Base-by-base conservation (phyloP, 2,888 invertebrate species). In the Trachelus tabidus region DNA sequence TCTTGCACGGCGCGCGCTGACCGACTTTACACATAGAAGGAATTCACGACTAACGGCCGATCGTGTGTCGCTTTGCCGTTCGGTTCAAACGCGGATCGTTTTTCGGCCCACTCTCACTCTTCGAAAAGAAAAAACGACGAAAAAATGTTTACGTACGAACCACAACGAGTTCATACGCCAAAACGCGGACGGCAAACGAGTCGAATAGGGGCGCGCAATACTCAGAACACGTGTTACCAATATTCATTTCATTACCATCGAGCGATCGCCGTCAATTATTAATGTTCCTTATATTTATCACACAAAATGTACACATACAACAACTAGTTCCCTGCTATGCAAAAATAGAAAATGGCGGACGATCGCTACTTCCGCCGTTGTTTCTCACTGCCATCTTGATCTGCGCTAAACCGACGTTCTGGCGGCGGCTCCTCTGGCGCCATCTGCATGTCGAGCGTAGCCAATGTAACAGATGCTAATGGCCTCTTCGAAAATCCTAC, bases 301-400 rank as follows among this genome's bases (percentile, higher is more conserved):
- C 87, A 87, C 87, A 87, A 88, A 84, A 83, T 87, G 87, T 87
- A 90, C 86, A 88, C 88, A 89, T 88, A 88, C 87, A 89, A 89
- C 87, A 88, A 88, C 89, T 87, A 83, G 88, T 73, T 87, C 88
- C 88, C 87, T 89, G 89, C 89, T 90, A 90, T 89, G 90, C 90
- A 90, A 90, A 90, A 90, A 90, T 90, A 90, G 89, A 90, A 90
- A 90, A 90, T 90, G 90, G 90, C 90, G 90, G 85, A 90, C 87
- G 83, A 86, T 85, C 86, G 84, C 86, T 85, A 86, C 86, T 86
- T 85, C 81, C 81, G 82, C 81, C 81, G 85, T 84, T 85, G 86
- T 88, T 87, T 87, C 85, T 85, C 88, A 85, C 84, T 84, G 87
- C 87, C 87, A 84, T 84, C 88, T 86, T 81, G 87, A 88, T 88